Base-by-base conservation (phyloP, 2,113 vertebrate genomes). In the Pithys albifrons region DNA sequence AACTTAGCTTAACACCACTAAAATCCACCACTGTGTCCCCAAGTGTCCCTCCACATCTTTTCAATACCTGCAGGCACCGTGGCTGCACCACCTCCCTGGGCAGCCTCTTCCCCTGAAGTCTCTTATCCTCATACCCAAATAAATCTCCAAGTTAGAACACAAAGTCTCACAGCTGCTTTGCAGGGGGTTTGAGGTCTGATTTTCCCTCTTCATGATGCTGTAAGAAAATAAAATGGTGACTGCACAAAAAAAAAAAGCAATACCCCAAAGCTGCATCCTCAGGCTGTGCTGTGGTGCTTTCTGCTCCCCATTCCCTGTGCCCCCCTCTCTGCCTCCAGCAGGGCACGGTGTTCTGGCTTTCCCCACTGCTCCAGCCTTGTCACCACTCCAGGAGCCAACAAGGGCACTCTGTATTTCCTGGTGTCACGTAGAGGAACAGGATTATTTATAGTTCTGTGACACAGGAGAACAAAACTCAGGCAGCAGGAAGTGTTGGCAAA, bases 401-500 rank as follows among this genome's bases (percentile, higher is more conserved):
- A 64, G 49, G 20, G 48, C 45, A 61, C 31, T 37, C 51, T 18
- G 14, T 10, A 13, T 64, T 87, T 37, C 71, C 35, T 28, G 2
- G 4, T 37, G 57, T 54, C 41, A 49, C 59, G 79, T 46, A 19
- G 3, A 54, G 31, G 33, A 91, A 49, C 13, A 12, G 31, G 18
- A 35, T 16, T 70, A 54, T 82, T 94, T 64, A 79, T 28, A 73
- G 43, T 39, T 62, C 46, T n/a, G 58, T 74, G 58, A 61, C 41
- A 20, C 1, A 7, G 51, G 37, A 88, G 58, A 66, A 75, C 27
- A 89, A 31, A 58, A 48, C 37, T 39, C 7, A 16, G 55, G 67
- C 61, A 43, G 58, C 81, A 91, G 94, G 93, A 96, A 96, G 39
- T 7, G 12, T 67, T 93, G 74, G 88, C 88, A 85, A 64, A 85